Evolutionary conservation across 2,888 invertebrate species (phyloP), one percentile per base, ranked within the genome.

Genomic region (Caenorhabditis japonica): DNA sequence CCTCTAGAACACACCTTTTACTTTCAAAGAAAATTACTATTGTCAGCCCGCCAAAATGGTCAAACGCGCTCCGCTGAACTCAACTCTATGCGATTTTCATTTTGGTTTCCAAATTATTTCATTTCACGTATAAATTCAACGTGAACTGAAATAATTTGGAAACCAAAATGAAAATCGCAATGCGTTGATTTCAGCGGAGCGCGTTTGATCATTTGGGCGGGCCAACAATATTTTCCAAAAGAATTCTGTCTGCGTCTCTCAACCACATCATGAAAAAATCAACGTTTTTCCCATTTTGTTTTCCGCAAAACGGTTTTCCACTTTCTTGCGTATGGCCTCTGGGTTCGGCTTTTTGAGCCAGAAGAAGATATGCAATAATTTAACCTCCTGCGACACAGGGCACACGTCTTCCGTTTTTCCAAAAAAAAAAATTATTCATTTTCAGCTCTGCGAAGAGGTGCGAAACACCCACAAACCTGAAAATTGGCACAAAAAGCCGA

Each of bases 161-260:
- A n/a, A n/a, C n/a, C n/a, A n/a, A n/a, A n/a, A n/a, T n/a, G n/a
- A n/a, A n/a, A n/a, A n/a, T n/a, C n/a, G n/a, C n/a, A n/a, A n/a
- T n/a, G n/a, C n/a, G n/a, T n/a, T n/a, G n/a, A n/a, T n/a, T n/a
- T n/a, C n/a, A n/a, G n/a, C n/a, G n/a, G n/a, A n/a, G n/a, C n/a
- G 73, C 4, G 85, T 83, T 43, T 82, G 78, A 53, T 87, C 87
- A 41, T 76, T 70, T 13, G 84, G 72, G 73, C 87, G 88, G 60
- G 88, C 87, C 19, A 87, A 64, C 61, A 77, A 76, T 64, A 87
- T 75, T 17, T 74, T 60, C 12, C 81, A 76, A 64, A 87, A 87
- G 44, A 77, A 78, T 10, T 61, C 60, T 13, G 84, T 83, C 5
- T 83, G 66, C 5, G 82, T 69, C 12, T 73, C 77, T 3, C 62